Conservation (phyloP, 2,797 vertebrate species). For the Enteromius anoplus region DNA sequence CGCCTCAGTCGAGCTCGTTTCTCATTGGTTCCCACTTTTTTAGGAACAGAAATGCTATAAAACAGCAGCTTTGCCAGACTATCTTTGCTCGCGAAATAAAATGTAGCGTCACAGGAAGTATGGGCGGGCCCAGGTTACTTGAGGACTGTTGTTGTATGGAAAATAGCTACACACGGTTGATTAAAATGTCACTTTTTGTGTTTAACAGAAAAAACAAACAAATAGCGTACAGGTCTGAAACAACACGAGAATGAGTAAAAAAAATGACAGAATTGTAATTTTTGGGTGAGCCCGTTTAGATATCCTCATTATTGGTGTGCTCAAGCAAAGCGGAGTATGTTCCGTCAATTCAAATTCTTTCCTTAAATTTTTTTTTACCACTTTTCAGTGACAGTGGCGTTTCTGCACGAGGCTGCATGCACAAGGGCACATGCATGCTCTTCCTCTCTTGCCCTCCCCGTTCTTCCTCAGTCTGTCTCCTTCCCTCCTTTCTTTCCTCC, state of each 20-base stretch:
- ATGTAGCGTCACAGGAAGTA: too few relatives aligned
- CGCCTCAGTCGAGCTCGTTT: too few relatives aligned
- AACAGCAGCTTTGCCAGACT: too few relatives aligned
- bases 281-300: neutral
- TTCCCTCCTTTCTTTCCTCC: neutral
- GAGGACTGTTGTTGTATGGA: neutral
- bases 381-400: conserved; percentile 45
- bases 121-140: too few relatives aligned
- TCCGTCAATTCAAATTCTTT: too few relatives aligned
- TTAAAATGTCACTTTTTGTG: neutral
- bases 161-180: neutral
- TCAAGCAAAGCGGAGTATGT: too few relatives aligned
- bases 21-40: too few relatives aligned
- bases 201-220: neutral
- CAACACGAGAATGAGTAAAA: neutral
- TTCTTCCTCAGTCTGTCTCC: conserved; percentile 13
- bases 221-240: neutral
- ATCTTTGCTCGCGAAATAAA: too few relatives aligned
- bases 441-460: conserved; percentile 9
- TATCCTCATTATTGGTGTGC: neutral
- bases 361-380: too few relatives aligned
- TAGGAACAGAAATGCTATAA: too few relatives aligned
- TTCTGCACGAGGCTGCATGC: conserved; percentile 34
- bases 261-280: neutral
- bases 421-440: conserved; percentile 38